These are phyloP conservation scores for Callipepla californica DNA, from an alignment of 2,113 vertebrate species.

Conservation along the genomic window DNA sequence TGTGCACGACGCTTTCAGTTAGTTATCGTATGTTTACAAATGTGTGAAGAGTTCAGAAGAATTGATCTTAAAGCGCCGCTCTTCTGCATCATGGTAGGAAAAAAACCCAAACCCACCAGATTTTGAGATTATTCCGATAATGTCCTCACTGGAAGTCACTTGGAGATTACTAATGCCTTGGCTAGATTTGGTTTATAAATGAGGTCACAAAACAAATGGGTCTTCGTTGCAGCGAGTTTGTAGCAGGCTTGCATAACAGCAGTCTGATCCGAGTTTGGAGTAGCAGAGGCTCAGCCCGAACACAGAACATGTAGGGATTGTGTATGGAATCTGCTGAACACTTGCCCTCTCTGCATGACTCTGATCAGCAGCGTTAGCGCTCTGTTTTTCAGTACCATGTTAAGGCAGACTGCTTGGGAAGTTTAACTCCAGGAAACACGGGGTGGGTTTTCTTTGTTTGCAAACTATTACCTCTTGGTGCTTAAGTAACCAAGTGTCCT, in stretches of 20 bases:
- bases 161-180: neutral
- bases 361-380: neutral
- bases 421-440: neutral
- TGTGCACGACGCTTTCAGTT: neutral
- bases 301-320: neutral
- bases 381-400: neutral
- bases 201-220: neutral
- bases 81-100: neutral
- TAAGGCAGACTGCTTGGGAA: neutral
- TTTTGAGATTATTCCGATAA: neutral
- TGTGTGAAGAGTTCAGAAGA: neutral
- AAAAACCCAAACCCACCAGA: neutral
- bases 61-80: neutral
- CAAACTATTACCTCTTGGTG: neutral
- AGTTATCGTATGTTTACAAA: constrained; percentile 11
- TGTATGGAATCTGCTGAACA: neutral
- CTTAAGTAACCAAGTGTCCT: neutral
- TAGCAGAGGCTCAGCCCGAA: neutral
- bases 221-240: neutral
- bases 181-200: constrained; percentile 9
- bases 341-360: neutral
- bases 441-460: neutral
- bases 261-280: constrained; percentile 13
- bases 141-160: neutral
- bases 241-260: constrained; percentile 15